Percentiles rank a stretch among this genome's conserved stretches.
These are phyloP conservation scores for Plestiodon gilberti DNA, from an alignment of 2,113 vertebrate species.

Conservation along the genomic window DNA sequence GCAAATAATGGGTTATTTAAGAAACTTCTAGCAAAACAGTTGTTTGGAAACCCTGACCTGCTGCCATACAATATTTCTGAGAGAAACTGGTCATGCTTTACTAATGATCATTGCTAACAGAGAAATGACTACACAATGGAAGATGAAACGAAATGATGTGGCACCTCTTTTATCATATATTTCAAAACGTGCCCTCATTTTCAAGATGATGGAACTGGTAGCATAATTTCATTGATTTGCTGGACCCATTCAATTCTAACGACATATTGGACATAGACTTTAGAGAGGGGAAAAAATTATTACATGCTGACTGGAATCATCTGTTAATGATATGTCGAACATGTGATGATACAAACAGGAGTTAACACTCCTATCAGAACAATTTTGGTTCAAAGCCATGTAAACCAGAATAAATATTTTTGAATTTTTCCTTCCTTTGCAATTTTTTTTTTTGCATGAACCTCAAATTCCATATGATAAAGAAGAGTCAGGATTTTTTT, in stretches of 20 bases:
- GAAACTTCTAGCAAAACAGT: conserved; percentile 45
- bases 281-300: conserved; percentile 51
- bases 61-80: conserved; percentile 61
- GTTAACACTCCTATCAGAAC: conserved; percentile 40
- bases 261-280: conserved; percentile 63
- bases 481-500: no score
- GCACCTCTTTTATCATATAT: conserved; percentile 49
- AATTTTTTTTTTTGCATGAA: background rate
- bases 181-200: conserved; percentile 66
- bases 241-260: conserved; percentile 52
- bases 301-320: conserved; percentile 51
- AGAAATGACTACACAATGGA: conserved; percentile 50
- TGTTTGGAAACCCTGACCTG: conserved; percentile 60
- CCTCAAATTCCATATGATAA: background rate
- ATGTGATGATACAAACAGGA: conserved; percentile 38
- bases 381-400: conserved; percentile 59
- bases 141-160: conserved; percentile 69
- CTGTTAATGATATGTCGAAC: conserved; percentile 22
- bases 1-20: conserved; percentile 44
- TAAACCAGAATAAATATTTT: conserved; percentile 42
- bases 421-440: background rate
- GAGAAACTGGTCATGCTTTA: conserved; percentile 61
- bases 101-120: conserved; percentile 53
- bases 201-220: conserved; percentile 66
- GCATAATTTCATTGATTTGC: conserved; percentile 69